A percentile compares a stretch with the other conserved stretches of the same genome.
Conservation (phyloP, 2,797 vertebrate genomes). For the Poecilia picta region DNA sequence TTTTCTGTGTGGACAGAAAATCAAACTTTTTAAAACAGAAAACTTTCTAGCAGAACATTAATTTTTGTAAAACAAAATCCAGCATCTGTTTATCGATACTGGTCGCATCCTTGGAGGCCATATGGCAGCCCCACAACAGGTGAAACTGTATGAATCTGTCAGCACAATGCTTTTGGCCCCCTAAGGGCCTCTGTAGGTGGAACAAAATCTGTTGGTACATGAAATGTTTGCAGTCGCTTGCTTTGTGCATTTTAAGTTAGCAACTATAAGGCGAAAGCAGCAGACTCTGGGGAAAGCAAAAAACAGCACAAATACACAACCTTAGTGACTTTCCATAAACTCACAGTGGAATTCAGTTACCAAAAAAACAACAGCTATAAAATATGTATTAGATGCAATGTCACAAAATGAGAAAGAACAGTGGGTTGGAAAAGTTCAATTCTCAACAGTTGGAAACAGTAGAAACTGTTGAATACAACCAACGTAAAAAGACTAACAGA, state of each 20-base stretch:
- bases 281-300: neutral
- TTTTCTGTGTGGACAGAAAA: slow-evolving; percentile 29
- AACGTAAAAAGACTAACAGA: neutral
- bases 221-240: neutral
- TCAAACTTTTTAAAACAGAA: neutral
- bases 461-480: neutral
- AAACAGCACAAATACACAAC: neutral
- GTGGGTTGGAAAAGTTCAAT: neutral
- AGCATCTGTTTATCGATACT: slow-evolving; percentile 2
- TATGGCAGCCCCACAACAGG: slow-evolving; percentile 38
- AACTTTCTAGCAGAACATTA: neutral
- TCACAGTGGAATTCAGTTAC: neutral
- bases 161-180: slow-evolving; percentile 13
- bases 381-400: slow-evolving; percentile 50
- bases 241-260: neutral
- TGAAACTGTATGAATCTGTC: slow-evolving; percentile 36
- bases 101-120: slow-evolving; percentile 22
- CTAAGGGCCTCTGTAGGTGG: slow-evolving; percentile 50
- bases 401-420: slow-evolving; percentile 17
- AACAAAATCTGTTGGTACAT: slow-evolving; percentile 36
- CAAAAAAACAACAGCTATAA: neutral
- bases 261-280: neutral
- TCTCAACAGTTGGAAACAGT: neutral
- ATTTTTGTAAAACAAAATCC: slow-evolving; percentile 2
- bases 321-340: neutral